phyloP scores from a whole-genome alignment of 2,888 invertebrate genomes.

The Diarsia dahlii region DNA sequence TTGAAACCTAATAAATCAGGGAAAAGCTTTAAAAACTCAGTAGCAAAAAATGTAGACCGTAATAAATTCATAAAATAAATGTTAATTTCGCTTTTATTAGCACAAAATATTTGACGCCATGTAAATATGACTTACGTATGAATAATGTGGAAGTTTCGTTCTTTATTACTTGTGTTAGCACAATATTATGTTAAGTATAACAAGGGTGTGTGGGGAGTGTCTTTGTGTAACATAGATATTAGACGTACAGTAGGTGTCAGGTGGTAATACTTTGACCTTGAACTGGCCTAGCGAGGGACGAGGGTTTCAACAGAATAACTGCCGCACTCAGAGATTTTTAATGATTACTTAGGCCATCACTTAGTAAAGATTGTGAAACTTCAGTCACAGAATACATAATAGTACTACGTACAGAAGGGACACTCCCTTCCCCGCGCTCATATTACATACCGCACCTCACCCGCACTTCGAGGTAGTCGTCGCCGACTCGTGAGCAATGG shows the following conservation, averaged over 20 bases:
- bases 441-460: too few relatives aligned
- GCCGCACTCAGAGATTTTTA: too few relatives aligned
- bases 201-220: constrained; percentile 34
- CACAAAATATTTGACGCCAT: constrained; percentile 32
- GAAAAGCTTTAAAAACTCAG: neutral
- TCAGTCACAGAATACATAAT: too few relatives aligned
- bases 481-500: too few relatives aligned
- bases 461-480: too few relatives aligned
- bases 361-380: too few relatives aligned
- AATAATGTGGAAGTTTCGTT: constrained; percentile 49
- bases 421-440: too few relatives aligned
- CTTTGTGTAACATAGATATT: constrained; percentile 41
- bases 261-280: neutral
- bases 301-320: neutral
- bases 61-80: constrained; percentile 20
- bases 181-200: constrained; percentile 65
- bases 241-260: neutral
- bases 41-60: neutral
- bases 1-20: neutral
- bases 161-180: constrained; percentile 52
- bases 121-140: constrained; percentile 39
- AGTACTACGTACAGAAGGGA: too few relatives aligned
- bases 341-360: too few relatives aligned
- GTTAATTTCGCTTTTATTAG: constrained; percentile 32
- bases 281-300: neutral